Conservation (phyloP, 2,797 vertebrate species). For the Momotus momota region DNA sequence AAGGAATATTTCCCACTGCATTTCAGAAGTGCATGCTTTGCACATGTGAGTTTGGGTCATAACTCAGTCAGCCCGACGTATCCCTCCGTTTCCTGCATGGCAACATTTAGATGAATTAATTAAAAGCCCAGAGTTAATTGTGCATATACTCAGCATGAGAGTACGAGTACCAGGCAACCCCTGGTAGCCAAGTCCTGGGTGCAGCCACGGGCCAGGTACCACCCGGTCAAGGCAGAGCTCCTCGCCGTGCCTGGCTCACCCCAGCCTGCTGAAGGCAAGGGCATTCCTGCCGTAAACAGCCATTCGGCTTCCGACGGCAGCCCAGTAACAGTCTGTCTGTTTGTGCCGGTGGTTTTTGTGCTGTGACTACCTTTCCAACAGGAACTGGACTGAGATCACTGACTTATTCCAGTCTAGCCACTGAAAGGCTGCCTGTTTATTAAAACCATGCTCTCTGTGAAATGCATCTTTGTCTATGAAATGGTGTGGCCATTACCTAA, state of each 20-base stretch:
- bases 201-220: not conserved
- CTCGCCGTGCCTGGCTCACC: not conserved
- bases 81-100: not conserved
- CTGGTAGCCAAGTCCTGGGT: not conserved
- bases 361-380: conserved; percentile 36
- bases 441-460: conserved; percentile 58
- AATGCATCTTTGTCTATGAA: conserved; percentile 63
- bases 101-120: not conserved
- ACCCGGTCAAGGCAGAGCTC: not conserved
- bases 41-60: conserved; percentile 1
- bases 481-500: not conserved
- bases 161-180: not conserved
- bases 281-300: not conserved
- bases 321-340: not conserved
- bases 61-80: not conserved
- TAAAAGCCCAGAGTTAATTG: not conserved
- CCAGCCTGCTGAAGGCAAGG: not conserved
- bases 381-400: conserved; percentile 52
- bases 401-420: conserved; percentile 46
- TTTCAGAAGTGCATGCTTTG: conserved; percentile 44
- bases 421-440: conserved; percentile 59
- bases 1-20: conserved; percentile 47
- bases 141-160: not conserved
- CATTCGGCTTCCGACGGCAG: not conserved
- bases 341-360: conserved; percentile 28